phyloP scores from a whole-genome alignment of 1,140 invertebrate genomes.

The Anastrepha obliqua region DNA sequence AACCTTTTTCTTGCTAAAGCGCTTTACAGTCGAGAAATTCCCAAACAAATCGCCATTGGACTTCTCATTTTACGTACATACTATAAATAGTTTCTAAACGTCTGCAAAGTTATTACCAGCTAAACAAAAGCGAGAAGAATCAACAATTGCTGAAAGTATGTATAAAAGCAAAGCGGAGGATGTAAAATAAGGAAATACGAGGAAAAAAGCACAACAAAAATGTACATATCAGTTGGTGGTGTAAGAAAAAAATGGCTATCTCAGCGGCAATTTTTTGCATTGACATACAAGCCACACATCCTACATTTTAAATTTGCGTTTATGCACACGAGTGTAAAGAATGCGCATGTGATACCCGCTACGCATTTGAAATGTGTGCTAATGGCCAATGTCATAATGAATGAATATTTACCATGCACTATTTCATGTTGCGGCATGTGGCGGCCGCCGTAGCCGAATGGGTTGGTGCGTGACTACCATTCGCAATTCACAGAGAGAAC shows the following conservation, averaged over 20 bases:
- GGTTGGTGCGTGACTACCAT: no score
- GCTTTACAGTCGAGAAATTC: neutral
- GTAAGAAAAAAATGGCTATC: slow-evolving; percentile 1
- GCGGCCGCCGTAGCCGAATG: no score
- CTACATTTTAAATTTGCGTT: slow-evolving; percentile 10
- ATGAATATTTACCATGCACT: slow-evolving; percentile 30
- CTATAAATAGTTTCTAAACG: slow-evolving; percentile 28
- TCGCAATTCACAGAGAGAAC: no score
- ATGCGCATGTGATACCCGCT: neutral
- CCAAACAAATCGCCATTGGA: neutral
- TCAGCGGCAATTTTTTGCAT: neutral
- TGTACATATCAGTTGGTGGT: slow-evolving; percentile 5
- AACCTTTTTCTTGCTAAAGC: neutral
- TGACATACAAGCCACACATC: neutral
- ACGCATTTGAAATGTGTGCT: slow-evolving; percentile 36
- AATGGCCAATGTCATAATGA: slow-evolving; percentile 30
- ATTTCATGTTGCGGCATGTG: neutral
- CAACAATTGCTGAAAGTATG: neutral
- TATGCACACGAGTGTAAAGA: neutral
- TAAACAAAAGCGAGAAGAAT: slow-evolving; percentile 1
- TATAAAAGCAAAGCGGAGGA: neutral
- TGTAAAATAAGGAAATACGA: neutral
- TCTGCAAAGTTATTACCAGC: slow-evolving; percentile 7
- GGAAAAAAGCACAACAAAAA: neutral
- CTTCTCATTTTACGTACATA: slow-evolving; percentile 15